Conservation (phyloP, 2,888 invertebrate genomes). For the Sphaeridia pumilis region DNA sequence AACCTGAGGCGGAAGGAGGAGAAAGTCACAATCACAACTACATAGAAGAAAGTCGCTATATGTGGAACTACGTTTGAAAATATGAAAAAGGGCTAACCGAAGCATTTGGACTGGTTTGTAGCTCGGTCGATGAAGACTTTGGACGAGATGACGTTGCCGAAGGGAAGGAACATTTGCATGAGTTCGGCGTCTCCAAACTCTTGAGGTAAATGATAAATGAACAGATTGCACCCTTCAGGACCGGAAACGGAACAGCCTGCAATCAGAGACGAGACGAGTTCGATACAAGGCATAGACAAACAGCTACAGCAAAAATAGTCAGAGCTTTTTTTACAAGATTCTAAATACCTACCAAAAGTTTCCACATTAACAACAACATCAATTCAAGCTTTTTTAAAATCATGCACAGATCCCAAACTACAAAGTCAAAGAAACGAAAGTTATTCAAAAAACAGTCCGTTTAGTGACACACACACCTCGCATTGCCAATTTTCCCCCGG, state of each 20-base stretch:
- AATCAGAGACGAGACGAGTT: constrained; percentile 7
- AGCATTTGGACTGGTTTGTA: constrained; percentile 99
- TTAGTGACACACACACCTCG: too few relatives aligned
- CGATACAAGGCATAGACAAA: too few relatives aligned
- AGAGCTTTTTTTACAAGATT: too few relatives aligned
- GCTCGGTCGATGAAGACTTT: constrained; percentile 99
- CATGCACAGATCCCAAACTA: too few relatives aligned
- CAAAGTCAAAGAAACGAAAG: too few relatives aligned
- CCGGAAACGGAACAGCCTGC: constrained; percentile 91
- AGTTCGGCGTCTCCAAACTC: constrained; percentile 98
- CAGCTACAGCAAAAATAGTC: too few relatives aligned
- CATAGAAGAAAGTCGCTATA: background rate
- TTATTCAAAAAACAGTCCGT: too few relatives aligned
- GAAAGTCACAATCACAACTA: background rate
- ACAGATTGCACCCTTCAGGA: constrained; percentile 99
- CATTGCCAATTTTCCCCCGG: too few relatives aligned
- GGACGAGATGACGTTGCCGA: constrained; percentile 99
- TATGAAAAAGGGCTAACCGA: constrained; percentile 58
- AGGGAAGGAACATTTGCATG: constrained; percentile 99
- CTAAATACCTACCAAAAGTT: too few relatives aligned
- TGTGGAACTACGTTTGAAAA: background rate
- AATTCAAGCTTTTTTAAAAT: too few relatives aligned
- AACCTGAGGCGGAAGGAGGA: too few relatives aligned
- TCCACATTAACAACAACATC: too few relatives aligned
- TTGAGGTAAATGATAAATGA: constrained; percentile 99